A percentile compares a stretch with the other conserved stretches of the same genome.
Conservation (phyloP, 92 coral and sea anemone genomes). For the Palythoa heliodiscus region DNA sequence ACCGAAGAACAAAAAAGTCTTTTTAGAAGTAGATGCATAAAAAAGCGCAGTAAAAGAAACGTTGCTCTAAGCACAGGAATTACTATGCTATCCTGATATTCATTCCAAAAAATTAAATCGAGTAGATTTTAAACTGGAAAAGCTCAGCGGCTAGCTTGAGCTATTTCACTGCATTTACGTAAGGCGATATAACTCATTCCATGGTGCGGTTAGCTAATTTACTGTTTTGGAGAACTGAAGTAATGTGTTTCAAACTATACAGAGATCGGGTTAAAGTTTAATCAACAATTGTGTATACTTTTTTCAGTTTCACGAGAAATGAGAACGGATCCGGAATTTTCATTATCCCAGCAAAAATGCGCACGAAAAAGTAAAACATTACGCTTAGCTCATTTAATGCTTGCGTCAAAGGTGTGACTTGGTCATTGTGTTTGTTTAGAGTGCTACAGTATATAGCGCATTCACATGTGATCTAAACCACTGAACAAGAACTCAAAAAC, state of each 20-base stretch:
- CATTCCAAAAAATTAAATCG: neutral
- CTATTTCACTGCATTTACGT: neutral
- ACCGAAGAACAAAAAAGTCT: neutral
- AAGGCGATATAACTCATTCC: neutral
- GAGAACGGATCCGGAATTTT: neutral
- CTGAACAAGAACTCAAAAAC: neutral
- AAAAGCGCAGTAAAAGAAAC: neutral
- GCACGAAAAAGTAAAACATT: too few relatives aligned
- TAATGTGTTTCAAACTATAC: neutral
- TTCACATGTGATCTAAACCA: too few relatives aligned
- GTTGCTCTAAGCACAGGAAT: too few relatives aligned
- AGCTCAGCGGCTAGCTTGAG: neutral
- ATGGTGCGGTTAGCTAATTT: neutral
- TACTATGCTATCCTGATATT: neutral
- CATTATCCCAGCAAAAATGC: neutral
- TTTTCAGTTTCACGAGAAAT: neutral
- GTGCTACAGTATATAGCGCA: neutral
- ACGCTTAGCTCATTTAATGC: too few relatives aligned
- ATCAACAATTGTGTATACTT: neutral
- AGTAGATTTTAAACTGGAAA: neutral
- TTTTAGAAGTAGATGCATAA: neutral
- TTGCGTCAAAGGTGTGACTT: too few relatives aligned
- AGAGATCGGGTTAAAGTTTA: neutral
- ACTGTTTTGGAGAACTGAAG: neutral
- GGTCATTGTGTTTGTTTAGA: neutral